Evolutionary conservation across 64 coral and sea anemone species (phyloP).

Genomic region (Actinia tenebrosa): DNA sequence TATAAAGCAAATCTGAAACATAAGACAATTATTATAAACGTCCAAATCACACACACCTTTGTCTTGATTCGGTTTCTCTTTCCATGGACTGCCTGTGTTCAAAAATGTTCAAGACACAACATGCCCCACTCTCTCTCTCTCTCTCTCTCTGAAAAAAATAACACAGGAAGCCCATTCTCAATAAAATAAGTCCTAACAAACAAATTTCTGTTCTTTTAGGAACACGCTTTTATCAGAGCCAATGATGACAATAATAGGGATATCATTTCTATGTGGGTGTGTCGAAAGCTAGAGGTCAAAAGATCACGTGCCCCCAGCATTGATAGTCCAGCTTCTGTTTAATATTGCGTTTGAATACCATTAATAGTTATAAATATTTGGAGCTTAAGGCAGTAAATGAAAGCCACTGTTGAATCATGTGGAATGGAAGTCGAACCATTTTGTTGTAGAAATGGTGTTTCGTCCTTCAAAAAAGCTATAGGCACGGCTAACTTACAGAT

Average conservation of each 20-base stretch:
- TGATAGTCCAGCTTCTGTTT: slow-evolving; percentile 66
- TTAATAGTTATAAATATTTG: background rate
- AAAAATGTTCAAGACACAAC: background rate
- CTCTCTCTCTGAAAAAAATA: too few relatives aligned
- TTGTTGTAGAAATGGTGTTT: too few relatives aligned
- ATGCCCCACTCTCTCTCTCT: background rate
- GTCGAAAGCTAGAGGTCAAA: slow-evolving; percentile 81
- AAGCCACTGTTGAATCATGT: too few relatives aligned
- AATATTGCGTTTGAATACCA: background rate
- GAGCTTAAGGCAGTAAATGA: too few relatives aligned
- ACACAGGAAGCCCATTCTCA: background rate
- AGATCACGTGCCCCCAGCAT: slow-evolving; percentile 68
- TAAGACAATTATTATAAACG: too few relatives aligned
- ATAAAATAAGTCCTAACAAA: background rate
- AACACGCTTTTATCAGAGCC: slow-evolving; percentile 64
- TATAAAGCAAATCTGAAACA: too few relatives aligned
- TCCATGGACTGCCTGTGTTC: too few relatives aligned
- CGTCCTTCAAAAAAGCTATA: too few relatives aligned
- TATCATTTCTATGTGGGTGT: slow-evolving; percentile 94
- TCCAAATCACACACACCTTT: too few relatives aligned
- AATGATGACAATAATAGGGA: slow-evolving; percentile 85
- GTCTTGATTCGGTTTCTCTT: too few relatives aligned
- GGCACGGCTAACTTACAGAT: too few relatives aligned
- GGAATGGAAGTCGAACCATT: too few relatives aligned
- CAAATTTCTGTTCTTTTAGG: slow-evolving; percentile 33